These are phyloP conservation scores for Biston stratarius DNA, from an alignment of 2,888 invertebrate species.

Conservation along the genomic window DNA sequence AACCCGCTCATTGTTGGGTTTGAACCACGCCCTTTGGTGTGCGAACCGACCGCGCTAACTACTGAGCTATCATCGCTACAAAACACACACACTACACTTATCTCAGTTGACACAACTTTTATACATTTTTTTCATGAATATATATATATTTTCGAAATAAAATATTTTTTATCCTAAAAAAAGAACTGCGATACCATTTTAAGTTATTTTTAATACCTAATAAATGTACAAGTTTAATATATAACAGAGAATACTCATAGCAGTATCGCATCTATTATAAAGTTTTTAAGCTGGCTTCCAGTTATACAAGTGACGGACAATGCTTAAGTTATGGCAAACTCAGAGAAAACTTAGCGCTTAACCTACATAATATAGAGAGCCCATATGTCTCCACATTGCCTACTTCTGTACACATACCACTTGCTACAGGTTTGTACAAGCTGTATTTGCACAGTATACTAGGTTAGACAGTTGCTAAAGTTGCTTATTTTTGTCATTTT, in stretches of 20 bases:
- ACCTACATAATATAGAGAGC: neutral
- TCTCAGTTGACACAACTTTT: no score
- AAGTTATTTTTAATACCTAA: no score
- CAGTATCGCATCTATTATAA: neutral
- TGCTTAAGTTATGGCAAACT: neutral
- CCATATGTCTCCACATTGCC: conserved; percentile 14
- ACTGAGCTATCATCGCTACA: no score
- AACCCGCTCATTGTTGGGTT: no score
- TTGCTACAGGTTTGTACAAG: conserved; percentile 16
- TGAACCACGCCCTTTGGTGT: no score
- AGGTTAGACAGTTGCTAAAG: neutral
- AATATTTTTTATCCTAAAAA: no score
- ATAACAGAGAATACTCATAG: neutral
- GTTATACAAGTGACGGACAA: neutral
- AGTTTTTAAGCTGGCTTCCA: conserved; percentile 1
- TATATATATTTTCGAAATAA: no score
- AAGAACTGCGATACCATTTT: no score
- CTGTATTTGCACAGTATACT: conserved; percentile 13
- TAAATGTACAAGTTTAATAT: neutral
- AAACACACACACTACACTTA: no score
- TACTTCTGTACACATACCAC: conserved; percentile 12
- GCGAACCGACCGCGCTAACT: no score
- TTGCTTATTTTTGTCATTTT: neutral
- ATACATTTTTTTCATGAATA: no score
- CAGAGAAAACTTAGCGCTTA: neutral